Percentiles rank a stretch among this genome's conserved stretches.
Evolutionary conservation across 2,888 invertebrate species (phyloP).

Genomic region (Erpobdella octoculata): DNA sequence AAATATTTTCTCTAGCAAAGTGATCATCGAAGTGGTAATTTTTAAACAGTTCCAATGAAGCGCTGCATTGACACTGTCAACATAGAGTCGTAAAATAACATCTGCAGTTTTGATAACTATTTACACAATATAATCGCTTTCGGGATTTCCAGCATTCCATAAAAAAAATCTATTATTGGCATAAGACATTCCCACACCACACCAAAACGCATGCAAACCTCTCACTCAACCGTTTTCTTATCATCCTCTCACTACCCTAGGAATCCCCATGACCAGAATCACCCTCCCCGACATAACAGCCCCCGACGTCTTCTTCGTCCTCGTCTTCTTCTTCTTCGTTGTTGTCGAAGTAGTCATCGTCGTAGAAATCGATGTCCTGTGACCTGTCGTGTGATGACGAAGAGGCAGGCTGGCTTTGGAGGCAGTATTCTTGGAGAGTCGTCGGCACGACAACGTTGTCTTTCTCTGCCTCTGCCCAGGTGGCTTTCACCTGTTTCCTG

Average conservation of each 20-base stretch:
- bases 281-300: slow-evolving; percentile 6
- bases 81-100: too few species aligned
- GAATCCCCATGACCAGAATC: slow-evolving; percentile 18
- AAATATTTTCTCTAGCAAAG: too few species aligned
- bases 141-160: too few species aligned
- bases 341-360: slow-evolving; percentile 56
- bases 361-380: slow-evolving; percentile 88
- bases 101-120: too few species aligned
- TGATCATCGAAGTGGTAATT: too few species aligned
- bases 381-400: slow-evolving; percentile 64
- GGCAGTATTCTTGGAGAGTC: slow-evolving; percentile 95
- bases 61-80: too few species aligned
- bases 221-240: too few species aligned
- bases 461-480: slow-evolving; percentile 85
- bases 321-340: slow-evolving; percentile 12
- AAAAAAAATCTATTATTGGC: too few species aligned
- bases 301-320: neutral
- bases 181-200: too few species aligned
- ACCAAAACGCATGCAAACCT: too few species aligned
- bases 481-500: slow-evolving; percentile 92
- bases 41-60: too few species aligned
- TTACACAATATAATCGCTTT: too few species aligned
- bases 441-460: slow-evolving; percentile 93
- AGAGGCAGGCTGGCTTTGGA: slow-evolving; percentile 65
- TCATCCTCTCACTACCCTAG: neutral